phyloP scores from a whole-genome alignment of 2,113 vertebrate genomes.

The Catharus minimus region DNA sequence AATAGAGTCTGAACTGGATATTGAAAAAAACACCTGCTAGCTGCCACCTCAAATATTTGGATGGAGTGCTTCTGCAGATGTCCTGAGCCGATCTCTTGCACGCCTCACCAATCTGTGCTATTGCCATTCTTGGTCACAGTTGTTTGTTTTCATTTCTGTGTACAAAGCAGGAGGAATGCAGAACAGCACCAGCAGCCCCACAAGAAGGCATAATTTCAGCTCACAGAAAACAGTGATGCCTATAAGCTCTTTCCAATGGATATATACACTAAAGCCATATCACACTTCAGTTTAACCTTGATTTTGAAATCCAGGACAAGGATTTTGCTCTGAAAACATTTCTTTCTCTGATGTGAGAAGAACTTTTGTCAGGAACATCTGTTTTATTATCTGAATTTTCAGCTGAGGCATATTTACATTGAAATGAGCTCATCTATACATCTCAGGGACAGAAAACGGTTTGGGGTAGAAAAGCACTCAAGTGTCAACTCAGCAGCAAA shows the following conservation, averaged over 20 bases:
- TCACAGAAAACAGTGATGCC: neutral
- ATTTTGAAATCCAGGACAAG: neutral
- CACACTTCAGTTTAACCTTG: neutral
- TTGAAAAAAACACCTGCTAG: slow-evolving; percentile 46
- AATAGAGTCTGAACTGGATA: slow-evolving; percentile 6
- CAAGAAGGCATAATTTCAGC: neutral
- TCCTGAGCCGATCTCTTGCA: neutral
- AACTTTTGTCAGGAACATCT: neutral
- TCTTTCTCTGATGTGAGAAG: neutral
- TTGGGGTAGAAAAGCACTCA: neutral
- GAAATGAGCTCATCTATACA: neutral
- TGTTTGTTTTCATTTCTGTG: slow-evolving; percentile 34
- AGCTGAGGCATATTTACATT: neutral
- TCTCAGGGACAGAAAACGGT: neutral
- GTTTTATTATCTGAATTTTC: neutral
- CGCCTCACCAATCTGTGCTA: neutral
- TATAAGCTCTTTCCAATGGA: neutral
- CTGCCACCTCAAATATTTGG: slow-evolving; percentile 45
- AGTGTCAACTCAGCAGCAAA: neutral
- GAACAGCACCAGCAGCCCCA: neutral
- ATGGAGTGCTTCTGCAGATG: neutral
- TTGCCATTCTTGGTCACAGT: slow-evolving; percentile 59
- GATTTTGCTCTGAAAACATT: slow-evolving; percentile 4
- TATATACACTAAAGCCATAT: neutral
- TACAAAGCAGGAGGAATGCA: slow-evolving; percentile 38